These are phyloP conservation scores for Panthera uncia DNA, from an alignment of 2,113 vertebrate species.

Conservation along the genomic window DNA sequence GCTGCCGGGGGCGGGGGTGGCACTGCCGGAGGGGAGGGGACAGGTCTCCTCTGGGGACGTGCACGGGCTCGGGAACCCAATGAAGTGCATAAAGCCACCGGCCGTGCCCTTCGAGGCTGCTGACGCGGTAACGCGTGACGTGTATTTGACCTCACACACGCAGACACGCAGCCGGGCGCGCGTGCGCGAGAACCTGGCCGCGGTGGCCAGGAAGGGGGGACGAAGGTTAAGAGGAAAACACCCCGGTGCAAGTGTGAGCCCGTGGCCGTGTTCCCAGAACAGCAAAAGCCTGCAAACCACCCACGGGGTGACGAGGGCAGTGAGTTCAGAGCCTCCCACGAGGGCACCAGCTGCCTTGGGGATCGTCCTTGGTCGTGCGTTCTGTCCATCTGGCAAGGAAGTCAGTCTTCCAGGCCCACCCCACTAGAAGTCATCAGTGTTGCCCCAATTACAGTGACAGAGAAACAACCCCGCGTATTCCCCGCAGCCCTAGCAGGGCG, in stretches of 20 bases:
- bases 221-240: background rate
- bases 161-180: no score
- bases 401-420: background rate
- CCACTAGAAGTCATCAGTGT: background rate
- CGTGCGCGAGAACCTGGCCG: background rate
- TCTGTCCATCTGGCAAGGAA: background rate
- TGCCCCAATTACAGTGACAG: background rate
- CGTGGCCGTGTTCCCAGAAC: background rate
- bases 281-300: background rate
- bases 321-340: background rate
- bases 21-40: background rate
- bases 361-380: background rate
- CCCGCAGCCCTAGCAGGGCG: background rate
- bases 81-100: background rate
- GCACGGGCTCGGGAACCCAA: background rate
- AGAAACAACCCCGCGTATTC: accelerated
- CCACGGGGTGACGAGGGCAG: accelerated
- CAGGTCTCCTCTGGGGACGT: background rate
- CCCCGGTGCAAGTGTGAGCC: background rate
- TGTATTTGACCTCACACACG: no score
- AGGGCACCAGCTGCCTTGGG: background rate
- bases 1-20: background rate
- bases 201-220: background rate
- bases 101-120: background rate
- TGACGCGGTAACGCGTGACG: accelerated